Percentiles rank a stretch among this genome's conserved stretches.
Conservation (phyloP, 2,888 invertebrate species). For the Dysmachus trigonus region DNA sequence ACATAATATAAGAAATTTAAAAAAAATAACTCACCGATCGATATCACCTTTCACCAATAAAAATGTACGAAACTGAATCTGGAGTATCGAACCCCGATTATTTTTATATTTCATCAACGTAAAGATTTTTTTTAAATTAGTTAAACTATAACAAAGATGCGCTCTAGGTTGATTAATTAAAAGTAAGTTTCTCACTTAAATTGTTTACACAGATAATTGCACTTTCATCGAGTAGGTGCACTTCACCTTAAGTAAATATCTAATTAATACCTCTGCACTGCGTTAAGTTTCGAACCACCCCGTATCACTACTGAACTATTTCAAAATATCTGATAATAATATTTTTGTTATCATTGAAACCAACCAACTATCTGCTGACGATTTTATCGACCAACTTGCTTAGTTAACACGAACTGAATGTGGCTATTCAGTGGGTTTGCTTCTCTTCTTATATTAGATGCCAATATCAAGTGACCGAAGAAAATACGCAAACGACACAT, state of each 20-base stretch:
- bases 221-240: background rate
- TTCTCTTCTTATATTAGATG: conserved; percentile 34
- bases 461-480: conserved; percentile 35
- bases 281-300: background rate
- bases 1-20: background rate
- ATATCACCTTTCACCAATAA: conserved; percentile 52
- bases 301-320: background rate
- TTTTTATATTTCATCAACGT: conserved; percentile 65
- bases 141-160: background rate
- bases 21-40: conserved; percentile 47
- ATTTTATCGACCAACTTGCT: background rate
- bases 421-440: conserved; percentile 37
- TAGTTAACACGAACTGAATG: conserved; percentile 43
- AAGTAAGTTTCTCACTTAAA: background rate
- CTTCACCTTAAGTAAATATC: background rate
- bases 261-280: background rate
- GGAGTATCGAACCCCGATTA: conserved; percentile 63
- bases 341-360: background rate
- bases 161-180: background rate
- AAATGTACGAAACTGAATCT: conserved; percentile 64
- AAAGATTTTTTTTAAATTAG: conserved; percentile 15
- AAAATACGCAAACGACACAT: background rate
- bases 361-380: background rate
- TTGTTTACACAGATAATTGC: background rate
- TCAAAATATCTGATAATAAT: background rate